Evolutionary conservation across 2,113 vertebrate species (phyloP).

Genomic region (Cryptomyrus ogoouensis): DNA sequence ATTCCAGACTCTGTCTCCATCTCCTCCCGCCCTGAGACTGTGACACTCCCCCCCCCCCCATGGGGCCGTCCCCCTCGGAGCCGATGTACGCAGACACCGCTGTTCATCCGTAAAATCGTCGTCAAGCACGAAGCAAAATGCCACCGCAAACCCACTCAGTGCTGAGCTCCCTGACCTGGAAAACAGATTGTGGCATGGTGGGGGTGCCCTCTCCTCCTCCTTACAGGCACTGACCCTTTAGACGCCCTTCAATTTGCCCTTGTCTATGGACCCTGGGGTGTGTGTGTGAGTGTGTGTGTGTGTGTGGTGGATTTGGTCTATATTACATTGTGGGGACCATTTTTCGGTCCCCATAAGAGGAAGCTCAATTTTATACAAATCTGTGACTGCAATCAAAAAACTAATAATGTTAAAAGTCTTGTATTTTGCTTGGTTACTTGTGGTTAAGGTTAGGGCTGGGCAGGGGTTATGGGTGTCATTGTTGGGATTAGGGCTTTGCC

Average conservation of each 20-base stretch:
- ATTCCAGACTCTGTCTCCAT: neutral
- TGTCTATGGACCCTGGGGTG: neutral
- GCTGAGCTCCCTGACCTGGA: constrained; percentile 1
- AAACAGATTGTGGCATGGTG: neutral
- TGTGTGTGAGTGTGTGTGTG: neutral
- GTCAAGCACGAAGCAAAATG: neutral
- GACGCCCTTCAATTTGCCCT: neutral
- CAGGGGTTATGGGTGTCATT: too few relatives aligned
- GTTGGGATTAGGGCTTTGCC: too few relatives aligned
- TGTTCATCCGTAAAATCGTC: neutral
- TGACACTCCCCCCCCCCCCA: neutral
- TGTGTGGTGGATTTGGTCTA: neutral
- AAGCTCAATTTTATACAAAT: too few relatives aligned
- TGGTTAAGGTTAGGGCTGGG: too few relatives aligned
- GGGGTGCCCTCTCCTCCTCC: neutral
- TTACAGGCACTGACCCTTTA: neutral
- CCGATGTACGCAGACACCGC: neutral
- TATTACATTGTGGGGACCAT: too few relatives aligned
- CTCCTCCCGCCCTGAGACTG: neutral
- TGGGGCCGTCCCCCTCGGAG: neutral
- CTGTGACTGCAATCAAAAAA: too few relatives aligned
- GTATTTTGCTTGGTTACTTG: too few relatives aligned
- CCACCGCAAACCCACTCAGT: neutral
- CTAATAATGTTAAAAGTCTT: too few relatives aligned
- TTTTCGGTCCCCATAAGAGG: too few relatives aligned